Evolutionary conservation across 30 jellyfish, hydroid and myxozoan species (phyloP).

Genomic region (Sanderia malayensis): DNA sequence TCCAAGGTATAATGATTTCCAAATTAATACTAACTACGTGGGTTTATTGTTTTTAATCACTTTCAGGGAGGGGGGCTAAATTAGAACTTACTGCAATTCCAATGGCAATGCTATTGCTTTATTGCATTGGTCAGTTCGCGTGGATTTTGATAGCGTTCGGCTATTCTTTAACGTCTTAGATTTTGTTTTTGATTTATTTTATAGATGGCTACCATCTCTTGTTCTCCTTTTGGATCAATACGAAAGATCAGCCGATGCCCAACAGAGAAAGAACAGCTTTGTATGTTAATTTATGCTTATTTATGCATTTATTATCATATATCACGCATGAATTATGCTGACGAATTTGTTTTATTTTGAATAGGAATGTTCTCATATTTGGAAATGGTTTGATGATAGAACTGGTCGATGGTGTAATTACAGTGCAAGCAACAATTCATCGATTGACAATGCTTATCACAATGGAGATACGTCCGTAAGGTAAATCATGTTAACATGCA

Average conservation of each 20-base stretch:
- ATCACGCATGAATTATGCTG: not conserved
- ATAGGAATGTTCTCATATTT: constrained; percentile 77
- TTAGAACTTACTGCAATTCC: too few relatives aligned
- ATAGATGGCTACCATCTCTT: constrained; percentile 88
- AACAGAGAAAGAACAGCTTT: constrained; percentile 54
- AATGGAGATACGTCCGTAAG: constrained; percentile 85
- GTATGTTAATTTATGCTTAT: constrained; percentile 22
- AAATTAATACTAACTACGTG: too few relatives aligned
- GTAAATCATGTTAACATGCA: constrained; percentile 28
- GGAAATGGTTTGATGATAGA: constrained; percentile 98
- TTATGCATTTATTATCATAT: not conserved
- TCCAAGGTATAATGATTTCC: constrained; percentile 2
- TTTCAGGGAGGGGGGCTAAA: too few relatives aligned
- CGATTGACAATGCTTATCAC: constrained; percentile 93
- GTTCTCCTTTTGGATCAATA: constrained; percentile 78
- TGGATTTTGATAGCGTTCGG: too few relatives aligned
- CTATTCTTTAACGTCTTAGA: too few relatives aligned
- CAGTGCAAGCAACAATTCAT: constrained; percentile 83
- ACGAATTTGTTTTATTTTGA: not conserved
- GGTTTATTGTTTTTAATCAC: too few relatives aligned
- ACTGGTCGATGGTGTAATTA: constrained; percentile 98
- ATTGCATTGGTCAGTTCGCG: too few relatives aligned
- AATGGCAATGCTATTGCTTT: too few relatives aligned
- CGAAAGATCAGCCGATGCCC: constrained; percentile 67
- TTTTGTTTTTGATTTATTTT: too few relatives aligned